A percentile compares a stretch with the other conserved stretches of the same genome.
Conservation (phyloP, 2,113 vertebrate genomes). For the Corythornis madagascariensis region DNA sequence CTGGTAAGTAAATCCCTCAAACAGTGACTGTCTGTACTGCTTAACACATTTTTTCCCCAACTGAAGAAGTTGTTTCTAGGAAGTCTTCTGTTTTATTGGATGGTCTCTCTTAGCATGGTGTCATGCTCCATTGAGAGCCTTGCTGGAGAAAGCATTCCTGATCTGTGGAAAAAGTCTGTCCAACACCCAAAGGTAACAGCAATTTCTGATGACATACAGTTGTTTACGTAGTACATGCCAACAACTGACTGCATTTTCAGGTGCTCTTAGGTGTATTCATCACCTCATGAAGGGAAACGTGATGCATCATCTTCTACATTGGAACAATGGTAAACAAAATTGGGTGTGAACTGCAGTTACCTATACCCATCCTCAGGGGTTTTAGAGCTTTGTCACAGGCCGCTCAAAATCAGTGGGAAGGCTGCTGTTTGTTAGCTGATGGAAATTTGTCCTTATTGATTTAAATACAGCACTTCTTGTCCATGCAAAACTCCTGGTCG, state of each 20-base stretch:
- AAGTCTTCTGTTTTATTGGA: slow-evolving; percentile 65
- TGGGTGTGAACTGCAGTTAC: not conserved
- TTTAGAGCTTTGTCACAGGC: not conserved
- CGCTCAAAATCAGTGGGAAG: not conserved
- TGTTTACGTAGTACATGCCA: not conserved
- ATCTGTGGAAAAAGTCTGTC: slow-evolving; percentile 72
- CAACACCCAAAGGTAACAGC: slow-evolving; percentile 13
- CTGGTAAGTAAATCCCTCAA: not conserved
- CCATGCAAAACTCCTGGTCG: not conserved
- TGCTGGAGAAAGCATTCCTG: slow-evolving; percentile 67
- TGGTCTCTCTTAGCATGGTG: slow-evolving; percentile 70
- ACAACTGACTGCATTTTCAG: not conserved
- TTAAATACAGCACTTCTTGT: not conserved
- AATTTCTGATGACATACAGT: not conserved
- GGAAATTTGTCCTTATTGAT: not conserved
- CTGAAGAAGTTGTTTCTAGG: slow-evolving; percentile 42
- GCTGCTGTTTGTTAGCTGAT: not conserved
- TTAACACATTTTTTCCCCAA: not conserved
- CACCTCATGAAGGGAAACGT: not conserved
- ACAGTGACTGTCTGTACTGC: not conserved
- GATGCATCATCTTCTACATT: not conserved
- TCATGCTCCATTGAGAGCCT: slow-evolving; percentile 62
- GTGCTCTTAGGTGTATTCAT: not conserved
- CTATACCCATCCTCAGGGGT: not conserved
- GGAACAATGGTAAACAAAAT: not conserved